These are phyloP conservation scores for Hesperophylax magnus DNA, from an alignment of 1,140 invertebrate species.

Conservation along the genomic window DNA sequence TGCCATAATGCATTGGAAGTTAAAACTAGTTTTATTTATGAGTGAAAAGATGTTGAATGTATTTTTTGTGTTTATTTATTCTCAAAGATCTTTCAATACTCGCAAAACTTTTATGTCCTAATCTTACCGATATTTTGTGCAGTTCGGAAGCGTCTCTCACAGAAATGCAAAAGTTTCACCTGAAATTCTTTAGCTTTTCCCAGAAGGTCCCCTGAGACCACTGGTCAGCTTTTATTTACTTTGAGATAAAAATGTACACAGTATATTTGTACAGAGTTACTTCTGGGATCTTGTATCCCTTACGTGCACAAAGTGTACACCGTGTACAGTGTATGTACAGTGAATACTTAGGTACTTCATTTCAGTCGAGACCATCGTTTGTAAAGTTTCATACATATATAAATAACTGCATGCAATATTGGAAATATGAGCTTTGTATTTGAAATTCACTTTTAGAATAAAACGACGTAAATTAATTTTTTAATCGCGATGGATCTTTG, in stretches of 20 bases:
- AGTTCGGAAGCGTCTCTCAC: not conserved
- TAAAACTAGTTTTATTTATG: too few species aligned
- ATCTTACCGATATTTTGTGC: not conserved
- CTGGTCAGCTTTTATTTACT: conserved; percentile 31
- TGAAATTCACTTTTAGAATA: not conserved
- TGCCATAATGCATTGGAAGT: too few species aligned
- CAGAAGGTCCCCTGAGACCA: not conserved
- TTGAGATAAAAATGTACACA: not conserved
- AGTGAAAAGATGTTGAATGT: too few species aligned
- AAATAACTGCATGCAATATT: not conserved
- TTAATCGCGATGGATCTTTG: too few species aligned
- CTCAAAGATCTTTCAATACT: too few species aligned
- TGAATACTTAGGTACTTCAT: too few species aligned
- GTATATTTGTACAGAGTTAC: not conserved
- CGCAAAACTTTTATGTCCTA: not conserved
- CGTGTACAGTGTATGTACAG: too few species aligned
- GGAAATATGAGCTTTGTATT: not conserved
- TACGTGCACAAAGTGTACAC: not conserved
- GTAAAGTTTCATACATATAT: not conserved
- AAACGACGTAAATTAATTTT: too few species aligned
- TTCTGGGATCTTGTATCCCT: not conserved
- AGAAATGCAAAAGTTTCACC: conserved; percentile 26
- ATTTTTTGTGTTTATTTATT: too few species aligned
- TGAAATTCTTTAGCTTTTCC: conserved; percentile 29
- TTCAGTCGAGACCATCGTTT: not conserved